Evolutionary conservation across 1,140 invertebrate genomes (phyloP), one percentile per base, ranked within the genome.

Genomic region (Ectropis grisescens): DNA sequence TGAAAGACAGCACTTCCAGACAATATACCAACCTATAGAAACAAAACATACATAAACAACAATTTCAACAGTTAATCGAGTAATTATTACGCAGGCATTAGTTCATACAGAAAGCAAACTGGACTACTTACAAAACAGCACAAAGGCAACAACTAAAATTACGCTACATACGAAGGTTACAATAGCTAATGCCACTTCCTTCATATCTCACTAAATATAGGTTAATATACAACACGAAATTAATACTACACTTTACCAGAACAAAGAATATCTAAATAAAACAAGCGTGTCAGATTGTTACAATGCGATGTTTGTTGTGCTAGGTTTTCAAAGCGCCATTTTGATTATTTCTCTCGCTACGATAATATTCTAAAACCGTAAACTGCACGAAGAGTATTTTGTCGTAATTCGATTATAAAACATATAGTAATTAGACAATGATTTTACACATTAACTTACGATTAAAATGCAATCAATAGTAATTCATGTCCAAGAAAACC

Each of bases 1-100:
- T 7, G 92, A 93, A 15, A 96, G 82, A 70, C 95, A 94, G 27
- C 93, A 87, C 70, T 92, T 94, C 93, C 93, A 96, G 33, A 95
- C 91, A 37, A 94, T 85, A 68, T 90, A 95, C 94, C 94, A 96
- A 60, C 93, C 94, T 95, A 78, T 70, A 70, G 55, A 37, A 55
- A 24, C 30, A 35, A 22, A 29, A 58, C 38, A 54, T 40, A 35
- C n/a, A n/a, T 22, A 22, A 22, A 22, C 19, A 5, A 5, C 19
- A 22, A 22, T 25, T 6, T 14, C 32, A 2, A 29, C 12, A 27
- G 29, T 32, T 32, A 38, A 23, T 23, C 10, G 15, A 19, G 13
- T 3, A 33, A 4, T 10, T 29, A 13, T 29, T 22, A n/a, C 8
- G 19, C 13, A 10, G 4, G 24, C 4, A 26, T 34, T 29, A 41